Base-by-base conservation (phyloP, 2,797 vertebrate genomes). In the Myotis myotis region DNA sequence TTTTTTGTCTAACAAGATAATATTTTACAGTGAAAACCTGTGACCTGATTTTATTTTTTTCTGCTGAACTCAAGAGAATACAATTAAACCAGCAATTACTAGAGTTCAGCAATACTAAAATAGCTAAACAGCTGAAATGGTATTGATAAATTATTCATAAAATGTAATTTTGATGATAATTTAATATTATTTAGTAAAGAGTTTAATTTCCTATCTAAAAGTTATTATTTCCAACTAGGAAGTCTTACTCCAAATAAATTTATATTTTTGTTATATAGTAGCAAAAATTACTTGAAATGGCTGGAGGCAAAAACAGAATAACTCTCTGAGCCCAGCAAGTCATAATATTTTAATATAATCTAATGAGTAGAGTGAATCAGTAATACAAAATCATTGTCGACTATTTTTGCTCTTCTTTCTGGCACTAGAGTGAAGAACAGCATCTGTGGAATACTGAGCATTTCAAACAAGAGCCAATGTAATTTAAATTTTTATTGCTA, bases 401-500 rank as follows among this genome's bases (percentile, higher is more conserved):
- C 76, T 94, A 60, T 60, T 84, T 95, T 23, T 76, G 70, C 51
- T 92, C 78, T 91, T 87, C 51, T 82, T 53, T 28, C 51, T 95
- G 96, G 95, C 89, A 94, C 36, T 13, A 64, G 20, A 44, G n/a
- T 60, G 57, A 88, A 87, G 85, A 79, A 76, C 41, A 90, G 62
- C 62, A 90, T 83, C 83, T 68, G 62, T 95, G 85, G 64, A 94
- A 92, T 96, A 96, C 49, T 95, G 90, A 94, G 82, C 79, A 90
- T 82, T 95, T 96, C 81, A 79, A 53, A 44, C 95, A 94, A 90
- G 74, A 93, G 95, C 95, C 92, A 96, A 96, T 75, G 68, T 93
- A 90, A 96, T 96, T 96, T 96, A 94, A 95, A 96, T 96, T 95
- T 97, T 96, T 94, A 96, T 96, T 95, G 94, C 78, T 95, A 89